A percentile compares a stretch with the other conserved stretches of the same genome.
These are phyloP conservation scores for Salmo trutta DNA, from an alignment of 2,797 vertebrate species.

Conservation along the genomic window DNA sequence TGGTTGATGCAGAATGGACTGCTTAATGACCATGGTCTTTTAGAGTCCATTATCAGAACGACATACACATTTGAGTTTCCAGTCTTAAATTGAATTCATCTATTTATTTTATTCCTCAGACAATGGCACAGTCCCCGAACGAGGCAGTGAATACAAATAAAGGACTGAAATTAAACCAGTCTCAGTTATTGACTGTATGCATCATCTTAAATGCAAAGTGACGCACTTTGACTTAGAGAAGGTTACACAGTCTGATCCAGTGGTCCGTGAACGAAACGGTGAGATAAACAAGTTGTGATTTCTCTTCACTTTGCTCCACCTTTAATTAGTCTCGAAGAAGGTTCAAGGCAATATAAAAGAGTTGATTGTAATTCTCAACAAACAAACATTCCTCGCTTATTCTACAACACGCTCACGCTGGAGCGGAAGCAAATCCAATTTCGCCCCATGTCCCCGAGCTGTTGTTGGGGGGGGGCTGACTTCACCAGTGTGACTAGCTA, in stretches of 20 bases:
- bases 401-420: slow-evolving; percentile 46
- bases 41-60: slow-evolving; percentile 20
- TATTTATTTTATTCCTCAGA: slow-evolving; percentile 18
- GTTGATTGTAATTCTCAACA: slow-evolving; percentile 57
- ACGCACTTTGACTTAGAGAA: slow-evolving; percentile 51
- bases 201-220: background rate
- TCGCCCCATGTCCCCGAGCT: slow-evolving; percentile 37
- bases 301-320: slow-evolving; percentile 40
- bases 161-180: slow-evolving; percentile 40
- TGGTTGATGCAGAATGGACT: slow-evolving; percentile 28
- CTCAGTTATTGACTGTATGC: slow-evolving; percentile 9
- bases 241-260: slow-evolving; percentile 44
- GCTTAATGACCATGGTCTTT: slow-evolving; percentile 17
- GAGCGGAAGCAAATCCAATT: slow-evolving; percentile 30
- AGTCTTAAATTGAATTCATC: slow-evolving; percentile 13
- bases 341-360: slow-evolving; percentile 32
- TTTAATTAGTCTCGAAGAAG: slow-evolving; percentile 52
- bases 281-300: slow-evolving; percentile 46
- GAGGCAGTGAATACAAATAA: slow-evolving; percentile 18
- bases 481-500: slow-evolving; percentile 19
- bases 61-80: background rate
- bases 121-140: slow-evolving; percentile 4
- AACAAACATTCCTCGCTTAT: slow-evolving; percentile 52
- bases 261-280: slow-evolving; percentile 48
- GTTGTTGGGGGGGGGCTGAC: slow-evolving; percentile 21